A percentile compares a stretch with the other conserved stretches of the same genome.
phyloP scores from a whole-genome alignment of 2,113 vertebrate genomes.

The Speoplatyrhinus poulsoni region DNA sequence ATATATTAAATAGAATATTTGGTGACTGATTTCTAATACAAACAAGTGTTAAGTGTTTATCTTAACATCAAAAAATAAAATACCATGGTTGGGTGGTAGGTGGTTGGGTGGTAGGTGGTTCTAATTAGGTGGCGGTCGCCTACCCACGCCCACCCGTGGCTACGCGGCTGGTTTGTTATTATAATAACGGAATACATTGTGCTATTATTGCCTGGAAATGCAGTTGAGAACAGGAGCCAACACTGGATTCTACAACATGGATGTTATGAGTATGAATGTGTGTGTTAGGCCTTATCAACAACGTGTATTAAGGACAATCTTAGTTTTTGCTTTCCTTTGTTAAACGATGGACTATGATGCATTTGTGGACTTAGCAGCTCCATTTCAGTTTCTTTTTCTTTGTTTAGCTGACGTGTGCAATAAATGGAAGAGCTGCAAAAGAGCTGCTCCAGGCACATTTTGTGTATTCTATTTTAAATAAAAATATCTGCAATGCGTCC shows the following conservation, averaged over 20 bases:
- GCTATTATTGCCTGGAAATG: slow-evolving; percentile 31
- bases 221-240: slow-evolving; percentile 43
- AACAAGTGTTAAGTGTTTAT: too few relatives aligned
- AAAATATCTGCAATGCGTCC: too few relatives aligned
- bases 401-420: slow-evolving; percentile 1
- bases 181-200: slow-evolving; percentile 25
- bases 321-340: slow-evolving; percentile 38
- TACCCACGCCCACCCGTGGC: too few relatives aligned
- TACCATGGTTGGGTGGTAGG: too few relatives aligned
- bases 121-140: too few relatives aligned
- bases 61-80: too few relatives aligned
- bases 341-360: slow-evolving; percentile 40
- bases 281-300: slow-evolving; percentile 3
- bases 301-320: not conserved
- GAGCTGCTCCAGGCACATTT: too few relatives aligned
- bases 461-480: too few relatives aligned
- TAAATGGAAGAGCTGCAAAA: slow-evolving; percentile 1
- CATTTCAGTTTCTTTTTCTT: slow-evolving; percentile 18
- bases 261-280: not conserved
- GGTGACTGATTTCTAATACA: too few relatives aligned
- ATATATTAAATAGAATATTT: too few relatives aligned
- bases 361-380: slow-evolving; percentile 21
- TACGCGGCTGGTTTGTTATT: too few relatives aligned
- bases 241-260: not conserved
- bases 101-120: too few relatives aligned